Evolutionary conservation across 2,888 invertebrate species (phyloP), one percentile per base, ranked within the genome.

Genomic region (Cosmia trapezina): DNA sequence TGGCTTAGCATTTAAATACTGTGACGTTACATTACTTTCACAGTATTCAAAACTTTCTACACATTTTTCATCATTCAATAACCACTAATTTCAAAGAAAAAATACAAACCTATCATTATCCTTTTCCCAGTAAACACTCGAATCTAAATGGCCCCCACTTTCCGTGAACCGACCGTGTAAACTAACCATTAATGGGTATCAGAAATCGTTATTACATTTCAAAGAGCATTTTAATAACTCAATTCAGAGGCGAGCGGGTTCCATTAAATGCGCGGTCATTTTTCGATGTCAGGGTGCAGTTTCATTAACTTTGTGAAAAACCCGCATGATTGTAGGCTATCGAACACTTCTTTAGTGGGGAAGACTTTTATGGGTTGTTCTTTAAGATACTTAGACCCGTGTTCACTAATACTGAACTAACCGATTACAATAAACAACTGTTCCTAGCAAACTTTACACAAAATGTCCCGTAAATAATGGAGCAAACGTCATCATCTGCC

Each of bases 151-250:
- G 59, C 37, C 22, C 47, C 61, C 65, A 73, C 62, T 83, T 73
- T 73, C 77, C 66, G 68, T 69, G 76, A 75, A 77, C 66, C 54
- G 28, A 64, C 73, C 80, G 80, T 86, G 86, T 80, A 82, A 87
- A 80, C 81, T 82, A 73, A 73, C 83, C 76, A 83, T 84, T 84
- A 88, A 83, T 80, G 78, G 79, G 73, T 84, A 86, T 88, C 86
- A 82, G 82, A 85, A 84, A 86, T 87, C 89, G 89, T 90, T 91
- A 89, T 89, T 89, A 90, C 91, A 89, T 89, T 92, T 90, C 88
- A 89, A 90, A 90, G 91, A 89, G 88, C 89, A 91, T 91, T 91
- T 91, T 92, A 93, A 93, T 92, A 90, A 88, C 88, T 85, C 89
- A 83, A 92, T 92, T 91, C 89, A 87, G 80, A 80, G 84, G 86